A percentile compares a stretch with the other conserved stretches of the same genome.
phyloP scores from a whole-genome alignment of 1,140 invertebrate genomes.

The Drosophila punjabiensis region DNA sequence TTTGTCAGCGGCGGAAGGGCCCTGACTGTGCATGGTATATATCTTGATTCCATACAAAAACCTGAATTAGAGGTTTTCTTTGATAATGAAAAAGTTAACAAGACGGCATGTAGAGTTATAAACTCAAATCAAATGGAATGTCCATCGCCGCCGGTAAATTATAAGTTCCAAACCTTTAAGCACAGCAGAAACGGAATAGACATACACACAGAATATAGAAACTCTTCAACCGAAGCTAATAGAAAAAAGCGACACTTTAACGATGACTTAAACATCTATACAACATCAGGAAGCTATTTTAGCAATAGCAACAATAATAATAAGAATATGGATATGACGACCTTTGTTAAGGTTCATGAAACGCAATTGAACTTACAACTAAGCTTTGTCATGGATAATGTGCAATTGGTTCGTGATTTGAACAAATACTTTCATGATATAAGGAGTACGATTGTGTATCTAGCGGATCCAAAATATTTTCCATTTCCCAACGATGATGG shows the following conservation, averaged over 20 bases:
- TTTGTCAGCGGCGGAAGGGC: constrained; percentile 96
- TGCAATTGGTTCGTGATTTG: constrained; percentile 94
- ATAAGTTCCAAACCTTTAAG: constrained; percentile 85
- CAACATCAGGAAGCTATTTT: constrained; percentile 52
- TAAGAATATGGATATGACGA: constrained; percentile 60
- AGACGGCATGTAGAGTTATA: constrained; percentile 93
- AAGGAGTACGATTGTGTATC: constrained; percentile 93
- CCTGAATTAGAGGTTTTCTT: constrained; percentile 91
- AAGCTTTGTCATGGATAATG: constrained; percentile 98
- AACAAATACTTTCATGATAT: constrained; percentile 94
- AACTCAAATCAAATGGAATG: constrained; percentile 97
- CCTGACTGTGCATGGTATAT: constrained; percentile 96
- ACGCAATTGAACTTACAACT: constrained; percentile 90
- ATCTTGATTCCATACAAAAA: constrained; percentile 96
- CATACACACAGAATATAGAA: background rate
- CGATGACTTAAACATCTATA: constrained; percentile 58
- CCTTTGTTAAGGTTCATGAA: constrained; percentile 85
- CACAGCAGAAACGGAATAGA: constrained; percentile 1
- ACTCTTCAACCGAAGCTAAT: constrained; percentile 24
- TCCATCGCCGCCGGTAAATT: constrained; percentile 94
- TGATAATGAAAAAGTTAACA: constrained; percentile 89
- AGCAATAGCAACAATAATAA: constrained; percentile 5
- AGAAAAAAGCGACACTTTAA: constrained; percentile 12
- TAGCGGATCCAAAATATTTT: constrained; percentile 96
- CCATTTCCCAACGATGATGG: constrained; percentile 91